Evolutionary conservation across 1,140 invertebrate genomes (phyloP).

Genomic region (Sinonovacula constricta): DNA sequence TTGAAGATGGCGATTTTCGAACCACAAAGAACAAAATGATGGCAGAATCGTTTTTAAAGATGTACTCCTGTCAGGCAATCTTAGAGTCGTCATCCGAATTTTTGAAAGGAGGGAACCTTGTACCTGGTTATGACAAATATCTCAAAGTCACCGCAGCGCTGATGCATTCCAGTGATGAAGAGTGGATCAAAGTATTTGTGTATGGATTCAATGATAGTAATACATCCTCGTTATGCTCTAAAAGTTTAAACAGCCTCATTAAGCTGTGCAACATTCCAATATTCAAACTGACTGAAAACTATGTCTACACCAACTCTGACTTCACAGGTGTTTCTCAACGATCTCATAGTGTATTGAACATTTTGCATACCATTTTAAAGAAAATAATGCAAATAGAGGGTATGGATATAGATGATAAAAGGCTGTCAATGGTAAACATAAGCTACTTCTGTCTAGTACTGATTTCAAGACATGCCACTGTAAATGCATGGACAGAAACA

Average conservation of each 20-base stretch:
- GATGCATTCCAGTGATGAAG: constrained; percentile 12
- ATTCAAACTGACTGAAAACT: constrained; percentile 54
- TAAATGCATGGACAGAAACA: constrained; percentile 55
- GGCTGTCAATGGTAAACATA: constrained; percentile 14
- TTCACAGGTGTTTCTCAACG: constrained; percentile 49
- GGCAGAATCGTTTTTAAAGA: no score
- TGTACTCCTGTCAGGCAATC: constrained; percentile 29
- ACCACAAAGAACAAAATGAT: no score
- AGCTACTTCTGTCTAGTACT: constrained; percentile 50
- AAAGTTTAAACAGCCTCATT: constrained; percentile 7
- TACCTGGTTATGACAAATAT: constrained; percentile 32
- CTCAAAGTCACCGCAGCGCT: constrained; percentile 22
- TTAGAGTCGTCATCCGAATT: constrained; percentile 14
- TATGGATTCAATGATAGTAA: constrained; percentile 38
- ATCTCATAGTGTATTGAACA: constrained; percentile 46
- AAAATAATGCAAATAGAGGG: constrained; percentile 1
- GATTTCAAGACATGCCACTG: constrained; percentile 49
- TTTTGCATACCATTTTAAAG: constrained; percentile 47
- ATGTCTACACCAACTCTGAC: constrained; percentile 55
- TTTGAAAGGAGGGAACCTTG: not conserved
- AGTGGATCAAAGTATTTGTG: constrained; percentile 38
- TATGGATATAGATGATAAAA: constrained; percentile 16
- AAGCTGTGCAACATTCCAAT: constrained; percentile 14
- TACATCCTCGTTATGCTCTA: constrained; percentile 17
- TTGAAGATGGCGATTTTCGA: no score